Evolutionary conservation across 2,888 invertebrate genomes (phyloP).

Genomic region (Lochmaea crataegi): DNA sequence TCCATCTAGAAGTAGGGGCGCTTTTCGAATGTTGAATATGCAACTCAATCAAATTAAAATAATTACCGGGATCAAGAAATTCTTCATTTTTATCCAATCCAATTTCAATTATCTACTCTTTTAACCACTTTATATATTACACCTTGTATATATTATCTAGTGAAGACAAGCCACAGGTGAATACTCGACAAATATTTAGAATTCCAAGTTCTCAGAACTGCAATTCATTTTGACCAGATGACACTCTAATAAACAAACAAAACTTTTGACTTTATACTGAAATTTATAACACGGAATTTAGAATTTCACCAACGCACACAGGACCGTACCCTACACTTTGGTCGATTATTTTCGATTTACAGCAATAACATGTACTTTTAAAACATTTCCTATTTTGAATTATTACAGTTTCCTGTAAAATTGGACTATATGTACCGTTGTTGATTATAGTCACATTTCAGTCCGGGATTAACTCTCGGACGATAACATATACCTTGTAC

Average conservation of each 20-base stretch:
- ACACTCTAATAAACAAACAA: conserved; percentile 16
- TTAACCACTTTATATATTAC: too few species aligned
- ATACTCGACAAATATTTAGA: conserved; percentile 2
- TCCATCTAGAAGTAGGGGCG: neutral
- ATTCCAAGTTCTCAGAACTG: conserved; percentile 11
- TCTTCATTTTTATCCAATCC: too few species aligned
- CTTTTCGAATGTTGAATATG: conserved; percentile 27
- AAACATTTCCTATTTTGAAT: too few species aligned
- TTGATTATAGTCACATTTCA: too few species aligned
- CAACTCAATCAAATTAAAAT: too few species aligned
- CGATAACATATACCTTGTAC: too few species aligned
- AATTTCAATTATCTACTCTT: too few species aligned
- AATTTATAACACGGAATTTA: conserved; percentile 27
- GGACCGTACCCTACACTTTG: neutral
- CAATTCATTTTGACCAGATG: conserved; percentile 5
- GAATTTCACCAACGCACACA: conserved; percentile 26
- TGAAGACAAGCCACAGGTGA: conserved; percentile 1
- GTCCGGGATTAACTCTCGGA: too few species aligned
- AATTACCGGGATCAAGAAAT: too few species aligned
- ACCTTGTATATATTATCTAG: neutral
- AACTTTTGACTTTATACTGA: conserved; percentile 22
- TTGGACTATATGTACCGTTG: too few species aligned
- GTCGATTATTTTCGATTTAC: neutral
- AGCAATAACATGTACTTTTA: too few species aligned
- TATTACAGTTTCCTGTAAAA: too few species aligned